phyloP scores from a whole-genome alignment of 2,888 invertebrate species.

The Timema cristinae region DNA sequence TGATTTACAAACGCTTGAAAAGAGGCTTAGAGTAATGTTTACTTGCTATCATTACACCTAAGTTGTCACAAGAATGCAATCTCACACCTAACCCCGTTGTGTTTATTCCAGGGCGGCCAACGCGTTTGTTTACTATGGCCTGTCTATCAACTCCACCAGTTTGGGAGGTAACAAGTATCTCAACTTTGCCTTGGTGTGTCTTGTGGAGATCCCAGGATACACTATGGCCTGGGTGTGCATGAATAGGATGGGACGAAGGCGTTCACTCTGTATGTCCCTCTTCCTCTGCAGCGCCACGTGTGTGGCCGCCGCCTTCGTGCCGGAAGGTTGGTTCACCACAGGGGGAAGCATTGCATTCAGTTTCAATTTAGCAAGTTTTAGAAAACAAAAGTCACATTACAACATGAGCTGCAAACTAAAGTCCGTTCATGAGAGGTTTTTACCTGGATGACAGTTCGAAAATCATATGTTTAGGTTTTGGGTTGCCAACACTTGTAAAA shows the following conservation, averaged over 20 bases:
- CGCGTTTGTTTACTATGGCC: slow-evolving; percentile 39
- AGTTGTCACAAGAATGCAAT: too few species aligned
- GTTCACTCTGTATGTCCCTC: slow-evolving; percentile 51
- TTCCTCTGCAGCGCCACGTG: slow-evolving; percentile 53
- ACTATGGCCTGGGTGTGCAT: slow-evolving; percentile 44
- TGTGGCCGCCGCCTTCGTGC: slow-evolving; percentile 52
- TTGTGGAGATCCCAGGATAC: slow-evolving; percentile 57
- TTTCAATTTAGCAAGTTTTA: too few species aligned
- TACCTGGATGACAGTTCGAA: too few species aligned
- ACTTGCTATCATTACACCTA: too few species aligned
- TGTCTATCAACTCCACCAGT: slow-evolving; percentile 37
- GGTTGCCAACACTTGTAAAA: too few species aligned
- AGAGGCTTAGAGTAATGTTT: too few species aligned
- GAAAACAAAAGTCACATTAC: neutral
- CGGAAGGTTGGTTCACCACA: slow-evolving; percentile 42
- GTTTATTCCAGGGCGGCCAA: slow-evolving; percentile 35
- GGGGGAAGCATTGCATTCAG: neutral
- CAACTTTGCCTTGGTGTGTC: slow-evolving; percentile 35
- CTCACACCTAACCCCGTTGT: too few species aligned
- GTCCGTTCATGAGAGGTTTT: too few species aligned
- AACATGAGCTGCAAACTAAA: slow-evolving; percentile 1
- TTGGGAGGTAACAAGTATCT: slow-evolving; percentile 37
- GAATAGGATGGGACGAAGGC: slow-evolving; percentile 50
- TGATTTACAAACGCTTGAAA: too few species aligned
- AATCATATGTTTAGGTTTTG: too few species aligned